Conservation (phyloP, 2,888 invertebrate species). For the Pseudanteris insignis region DNA sequence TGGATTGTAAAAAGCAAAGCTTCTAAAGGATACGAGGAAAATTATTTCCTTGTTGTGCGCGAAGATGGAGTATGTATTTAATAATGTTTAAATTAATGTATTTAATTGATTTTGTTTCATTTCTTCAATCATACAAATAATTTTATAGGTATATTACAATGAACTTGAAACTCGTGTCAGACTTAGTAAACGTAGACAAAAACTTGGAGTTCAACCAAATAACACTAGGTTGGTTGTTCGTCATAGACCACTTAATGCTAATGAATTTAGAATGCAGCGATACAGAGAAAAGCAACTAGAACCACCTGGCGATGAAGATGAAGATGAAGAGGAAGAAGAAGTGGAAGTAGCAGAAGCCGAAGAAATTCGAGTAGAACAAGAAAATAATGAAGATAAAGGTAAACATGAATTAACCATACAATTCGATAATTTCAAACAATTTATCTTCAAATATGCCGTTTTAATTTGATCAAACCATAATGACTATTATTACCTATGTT, state of each 20-base stretch:
- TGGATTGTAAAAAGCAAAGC: conserved; percentile 99
- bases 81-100: too few relatives aligned
- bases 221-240: conserved; percentile 88
- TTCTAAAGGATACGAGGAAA: conserved; percentile 94
- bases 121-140: not conserved
- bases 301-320: conserved; percentile 77
- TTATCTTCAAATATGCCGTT: too few relatives aligned
- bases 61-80: conserved; percentile 75
- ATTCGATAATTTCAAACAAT: too few relatives aligned
- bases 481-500: not conserved
- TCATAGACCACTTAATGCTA: conserved; percentile 85
- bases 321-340: conserved; percentile 76
- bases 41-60: conserved; percentile 93
- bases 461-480: too few relatives aligned
- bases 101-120: too few relatives aligned
- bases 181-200: conserved; percentile 89
- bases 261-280: conserved; percentile 87
- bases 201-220: conserved; percentile 75
- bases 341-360: conserved; percentile 68
- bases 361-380: conserved; percentile 62
- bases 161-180: conserved; percentile 95
- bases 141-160: conserved; percentile 81
- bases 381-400: conserved; percentile 62
- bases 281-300: conserved; percentile 89
- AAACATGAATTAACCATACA: not conserved